These are phyloP conservation scores for Leucophenga montana DNA, from an alignment of 2,888 invertebrate genomes.

Conservation along the genomic window DNA sequence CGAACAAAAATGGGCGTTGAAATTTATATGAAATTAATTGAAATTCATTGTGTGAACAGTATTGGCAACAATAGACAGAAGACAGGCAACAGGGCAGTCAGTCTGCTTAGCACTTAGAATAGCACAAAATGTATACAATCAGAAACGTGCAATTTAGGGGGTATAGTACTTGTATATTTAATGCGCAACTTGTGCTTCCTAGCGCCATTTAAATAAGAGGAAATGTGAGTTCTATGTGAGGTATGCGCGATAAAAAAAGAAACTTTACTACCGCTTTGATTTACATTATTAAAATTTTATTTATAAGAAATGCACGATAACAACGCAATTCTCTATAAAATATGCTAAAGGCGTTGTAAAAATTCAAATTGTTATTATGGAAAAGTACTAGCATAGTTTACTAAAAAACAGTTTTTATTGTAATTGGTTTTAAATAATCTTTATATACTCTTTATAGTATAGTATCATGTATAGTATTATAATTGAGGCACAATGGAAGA, in stretches of 20 bases:
- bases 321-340: too few relatives aligned
- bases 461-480: too few relatives aligned
- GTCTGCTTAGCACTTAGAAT: neutral
- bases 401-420: too few relatives aligned
- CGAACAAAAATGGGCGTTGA: too few relatives aligned
- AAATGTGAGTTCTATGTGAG: conserved; percentile 17
- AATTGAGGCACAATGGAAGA: too few relatives aligned
- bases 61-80: neutral
- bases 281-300: conserved; percentile 12
- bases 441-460: too few relatives aligned
- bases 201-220: conserved; percentile 48
- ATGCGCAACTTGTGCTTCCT: conserved; percentile 46
- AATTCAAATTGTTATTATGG: too few relatives aligned
- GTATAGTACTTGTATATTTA: neutral
- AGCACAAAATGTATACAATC: neutral
- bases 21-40: neutral
- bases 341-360: too few relatives aligned
- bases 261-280: conserved; percentile 16
- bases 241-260: conserved; percentile 32
- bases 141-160: neutral
- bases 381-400: too few relatives aligned
- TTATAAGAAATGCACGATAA: too few relatives aligned
- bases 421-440: too few relatives aligned
- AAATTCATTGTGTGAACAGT: neutral
- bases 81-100: too few relatives aligned